Evolutionary conservation across 1,140 invertebrate genomes (phyloP).

Genomic region (Camponotus pennsylvanicus): DNA sequence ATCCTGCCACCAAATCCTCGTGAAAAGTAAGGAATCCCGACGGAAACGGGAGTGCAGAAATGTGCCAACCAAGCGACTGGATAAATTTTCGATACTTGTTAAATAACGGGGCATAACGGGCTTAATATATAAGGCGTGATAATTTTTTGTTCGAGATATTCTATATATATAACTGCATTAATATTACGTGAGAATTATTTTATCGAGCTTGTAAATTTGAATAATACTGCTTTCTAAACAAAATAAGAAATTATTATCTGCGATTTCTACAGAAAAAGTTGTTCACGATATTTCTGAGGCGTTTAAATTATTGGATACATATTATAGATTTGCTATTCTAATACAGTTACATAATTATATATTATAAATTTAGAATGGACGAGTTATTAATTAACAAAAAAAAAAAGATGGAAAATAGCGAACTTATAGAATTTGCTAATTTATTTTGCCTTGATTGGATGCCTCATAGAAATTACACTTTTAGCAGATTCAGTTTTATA

Average conservation of each 20-base stretch:
- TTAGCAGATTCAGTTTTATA: neutral
- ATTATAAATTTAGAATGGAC: neutral
- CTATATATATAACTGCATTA: neutral
- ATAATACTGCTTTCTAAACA: neutral
- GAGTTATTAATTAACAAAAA: constrained; percentile 19
- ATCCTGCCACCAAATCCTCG: constrained; percentile 84
- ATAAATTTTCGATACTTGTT: constrained; percentile 43
- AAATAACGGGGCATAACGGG: constrained; percentile 6
- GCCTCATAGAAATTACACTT: neutral
- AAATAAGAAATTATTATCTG: constrained; percentile 8
- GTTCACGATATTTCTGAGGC: neutral
- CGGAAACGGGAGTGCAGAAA: neutral
- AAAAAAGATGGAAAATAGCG: neutral
- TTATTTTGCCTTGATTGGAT: constrained; percentile 8
- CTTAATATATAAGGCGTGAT: constrained; percentile 7
- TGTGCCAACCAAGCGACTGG: constrained; percentile 46
- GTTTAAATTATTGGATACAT: neutral
- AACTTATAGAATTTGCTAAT: neutral
- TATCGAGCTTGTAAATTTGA: constrained; percentile 27
- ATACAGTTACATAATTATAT: neutral
- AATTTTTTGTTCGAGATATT: constrained; percentile 30
- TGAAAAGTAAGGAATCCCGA: constrained; percentile 76
- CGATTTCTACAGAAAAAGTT: neutral
- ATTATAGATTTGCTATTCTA: neutral
- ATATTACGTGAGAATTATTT: neutral